These are phyloP conservation scores for Plagodis pulveraria DNA, from an alignment of 2,888 invertebrate species.

Conservation along the genomic window DNA sequence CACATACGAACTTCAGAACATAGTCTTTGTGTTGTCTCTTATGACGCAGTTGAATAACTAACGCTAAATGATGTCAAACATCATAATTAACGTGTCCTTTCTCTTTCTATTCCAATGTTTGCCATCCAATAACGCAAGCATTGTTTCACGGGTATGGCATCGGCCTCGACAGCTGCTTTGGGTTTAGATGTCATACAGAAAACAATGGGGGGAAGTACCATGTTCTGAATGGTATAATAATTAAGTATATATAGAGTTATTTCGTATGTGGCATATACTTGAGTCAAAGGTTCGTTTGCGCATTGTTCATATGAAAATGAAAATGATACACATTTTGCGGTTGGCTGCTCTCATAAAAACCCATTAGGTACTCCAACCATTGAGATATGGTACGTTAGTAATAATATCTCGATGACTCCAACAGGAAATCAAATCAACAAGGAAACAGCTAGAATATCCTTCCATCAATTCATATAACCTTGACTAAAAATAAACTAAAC, in stretches of 20 bases:
- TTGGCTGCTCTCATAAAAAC: too few relatives aligned
- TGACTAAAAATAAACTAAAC: too few relatives aligned
- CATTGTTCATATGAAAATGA: too few relatives aligned
- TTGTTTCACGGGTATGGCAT: constrained; percentile 36
- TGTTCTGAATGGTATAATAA: constrained; percentile 26
- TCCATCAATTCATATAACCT: too few relatives aligned
- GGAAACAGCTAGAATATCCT: too few relatives aligned
- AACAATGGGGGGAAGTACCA: constrained; percentile 45
- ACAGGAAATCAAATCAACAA: too few relatives aligned
- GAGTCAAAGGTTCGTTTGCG: too few relatives aligned
- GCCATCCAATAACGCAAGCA: constrained; percentile 21
- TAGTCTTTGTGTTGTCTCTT: constrained; percentile 1
- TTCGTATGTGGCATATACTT: not conserved
- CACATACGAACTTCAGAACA: not conserved
- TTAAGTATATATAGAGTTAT: constrained; percentile 6
- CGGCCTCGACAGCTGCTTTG: constrained; percentile 22
- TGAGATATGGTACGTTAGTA: too few relatives aligned
- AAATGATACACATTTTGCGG: too few relatives aligned
- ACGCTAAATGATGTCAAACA: constrained; percentile 6
- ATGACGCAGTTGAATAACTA: constrained; percentile 3
- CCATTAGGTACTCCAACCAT: too few relatives aligned
- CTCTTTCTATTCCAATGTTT: constrained; percentile 23
- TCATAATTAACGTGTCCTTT: constrained; percentile 18
- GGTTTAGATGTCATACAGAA: constrained; percentile 18
- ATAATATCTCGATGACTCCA: too few relatives aligned